A percentile compares a stretch with the other conserved stretches of the same genome.
Evolutionary conservation across 2,797 vertebrate genomes (phyloP).

Genomic region (Myotis myotis): DNA sequence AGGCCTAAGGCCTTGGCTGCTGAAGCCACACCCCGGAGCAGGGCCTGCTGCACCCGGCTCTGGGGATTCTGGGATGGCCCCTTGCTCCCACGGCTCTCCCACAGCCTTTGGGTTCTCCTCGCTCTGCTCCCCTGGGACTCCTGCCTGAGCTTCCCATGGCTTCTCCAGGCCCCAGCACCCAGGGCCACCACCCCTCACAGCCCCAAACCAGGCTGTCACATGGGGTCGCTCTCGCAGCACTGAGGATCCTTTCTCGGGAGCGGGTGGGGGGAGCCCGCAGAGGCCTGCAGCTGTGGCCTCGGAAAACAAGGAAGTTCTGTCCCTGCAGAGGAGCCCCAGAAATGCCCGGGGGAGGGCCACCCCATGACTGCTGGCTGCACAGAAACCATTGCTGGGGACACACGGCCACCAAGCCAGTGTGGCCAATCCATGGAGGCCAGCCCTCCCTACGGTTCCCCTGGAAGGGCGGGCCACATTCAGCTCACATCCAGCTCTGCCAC

Average conservation of each 20-base stretch:
- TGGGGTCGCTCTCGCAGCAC: constrained; percentile 21
- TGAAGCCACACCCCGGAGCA: background rate
- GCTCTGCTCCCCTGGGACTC: background rate
- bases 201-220: background rate
- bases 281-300: constrained; percentile 64
- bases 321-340: constrained; percentile 27
- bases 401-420: background rate
- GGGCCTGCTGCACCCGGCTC: background rate
- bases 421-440: background rate
- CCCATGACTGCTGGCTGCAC: background rate
- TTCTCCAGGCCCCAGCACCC: background rate
- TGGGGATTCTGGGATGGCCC: background rate
- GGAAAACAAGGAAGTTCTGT: constrained; percentile 74
- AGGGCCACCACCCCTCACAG: background rate
- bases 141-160: background rate
- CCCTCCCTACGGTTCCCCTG: background rate
- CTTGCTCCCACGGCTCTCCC: background rate
- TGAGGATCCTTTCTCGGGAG: background rate
- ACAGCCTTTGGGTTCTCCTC: background rate
- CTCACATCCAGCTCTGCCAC: background rate
- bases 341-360: background rate
- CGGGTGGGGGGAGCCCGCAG: background rate
- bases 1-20: background rate
- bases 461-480: background rate
- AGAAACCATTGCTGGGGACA: background rate